Evolutionary conservation across 2,888 invertebrate genomes (phyloP), one percentile per base, ranked within the genome.

Genomic region (Helicoverpa assulta): DNA sequence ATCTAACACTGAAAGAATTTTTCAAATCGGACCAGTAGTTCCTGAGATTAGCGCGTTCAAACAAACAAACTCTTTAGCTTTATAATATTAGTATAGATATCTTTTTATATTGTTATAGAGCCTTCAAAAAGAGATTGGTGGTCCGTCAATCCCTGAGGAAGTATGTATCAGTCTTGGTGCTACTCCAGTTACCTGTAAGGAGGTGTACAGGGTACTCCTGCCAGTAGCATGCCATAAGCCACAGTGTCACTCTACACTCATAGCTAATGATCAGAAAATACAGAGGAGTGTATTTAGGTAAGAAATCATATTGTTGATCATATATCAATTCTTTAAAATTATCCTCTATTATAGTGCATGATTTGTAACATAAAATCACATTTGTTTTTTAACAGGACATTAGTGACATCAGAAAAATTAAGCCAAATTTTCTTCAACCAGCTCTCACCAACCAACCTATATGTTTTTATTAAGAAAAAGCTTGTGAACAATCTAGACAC

Each of bases 381-480:
- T 0, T 21, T 37, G 4, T 69, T 58, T 73, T 82, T 37, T 94
- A 95, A 67, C 90, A 96, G 96, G 80, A 90, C 91, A 47, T 85
- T 96, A 69, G 94, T 94, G 55, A 95, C 96, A 76, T 95, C 95
- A 63, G 92, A 96, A 58, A 89, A 91, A 70, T 84, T 96, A 65
- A 91, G 91, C 67, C 81, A 93, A 84, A 85, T 94, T 16, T 92
- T 96, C 76, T 94, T 90, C 76, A 89, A 89, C n/a, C 84, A 90
- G 2, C 73, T 96, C 16, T 80, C 93, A 29, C 94, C 95, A 43
- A 96, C 96, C 26, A 96, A 96, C 75, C 90, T 96, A 88, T 95
- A 93, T 86, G 89, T 96, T n/a, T 93, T 96, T 70, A 82, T 96
- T 10, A 95, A 93, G 80, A 96, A 95, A 82, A 91, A 87, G 64